A percentile compares a stretch with the other conserved stretches of the same genome.
Conservation (phyloP, 2,888 invertebrate species). For the Amblyteles armatorius region DNA sequence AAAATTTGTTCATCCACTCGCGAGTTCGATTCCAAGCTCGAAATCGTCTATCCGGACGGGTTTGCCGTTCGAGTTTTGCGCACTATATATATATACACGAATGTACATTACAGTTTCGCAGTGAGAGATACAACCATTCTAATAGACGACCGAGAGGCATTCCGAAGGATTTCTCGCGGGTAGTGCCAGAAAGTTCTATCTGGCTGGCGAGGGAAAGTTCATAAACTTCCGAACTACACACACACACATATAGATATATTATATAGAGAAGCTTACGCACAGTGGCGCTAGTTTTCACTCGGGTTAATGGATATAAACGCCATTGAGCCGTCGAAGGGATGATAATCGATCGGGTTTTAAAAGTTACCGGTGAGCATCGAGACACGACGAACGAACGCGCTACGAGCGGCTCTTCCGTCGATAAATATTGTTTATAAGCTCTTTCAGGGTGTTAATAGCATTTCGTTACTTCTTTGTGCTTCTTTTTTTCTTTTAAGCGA, state of each 20-base stretch:
- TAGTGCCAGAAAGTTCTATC: conserved; percentile 5
- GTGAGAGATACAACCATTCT: conserved; percentile 1
- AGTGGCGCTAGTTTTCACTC: conserved; percentile 1
- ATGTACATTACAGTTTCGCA: not conserved
- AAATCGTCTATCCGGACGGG: not conserved
- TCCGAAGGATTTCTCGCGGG: conserved; percentile 7
- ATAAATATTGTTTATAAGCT: not conserved
- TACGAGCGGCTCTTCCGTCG: not conserved
- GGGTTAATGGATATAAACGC: conserved; percentile 10
- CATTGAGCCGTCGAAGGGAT: not conserved
- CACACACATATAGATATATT: not conserved
- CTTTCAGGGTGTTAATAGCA: not conserved
- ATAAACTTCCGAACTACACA: conserved; percentile 22
- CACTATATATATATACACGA: not conserved
- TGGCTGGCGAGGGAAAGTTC: conserved; percentile 30
- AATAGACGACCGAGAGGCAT: conserved; percentile 6
- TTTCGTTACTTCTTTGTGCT: not conserved
- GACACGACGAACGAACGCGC: not conserved
- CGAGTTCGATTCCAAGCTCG: not conserved
- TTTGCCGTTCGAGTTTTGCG: not conserved
- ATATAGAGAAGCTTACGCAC: not conserved
- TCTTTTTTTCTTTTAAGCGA: not conserved
- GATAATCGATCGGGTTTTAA: conserved; percentile 17
- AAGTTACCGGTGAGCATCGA: not conserved
- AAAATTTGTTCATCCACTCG: conserved; percentile 22